Evolutionary conservation across 2,888 invertebrate genomes (phyloP).

Genomic region (Imbricaverruca yamaguchii): DNA sequence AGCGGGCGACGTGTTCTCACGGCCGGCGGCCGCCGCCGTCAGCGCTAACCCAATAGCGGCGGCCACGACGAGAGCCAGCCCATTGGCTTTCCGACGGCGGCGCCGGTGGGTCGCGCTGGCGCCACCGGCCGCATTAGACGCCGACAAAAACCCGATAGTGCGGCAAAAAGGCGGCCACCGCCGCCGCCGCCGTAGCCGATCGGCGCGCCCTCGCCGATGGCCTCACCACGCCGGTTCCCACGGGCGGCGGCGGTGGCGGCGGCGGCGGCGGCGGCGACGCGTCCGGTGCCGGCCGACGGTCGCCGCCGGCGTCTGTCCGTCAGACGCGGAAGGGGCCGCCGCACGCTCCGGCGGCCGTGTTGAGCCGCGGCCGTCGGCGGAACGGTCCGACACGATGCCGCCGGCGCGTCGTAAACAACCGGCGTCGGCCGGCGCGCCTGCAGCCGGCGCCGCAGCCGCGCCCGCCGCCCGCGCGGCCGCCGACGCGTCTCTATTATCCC

Average conservation of each 20-base stretch:
- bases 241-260: neutral
- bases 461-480: neutral
- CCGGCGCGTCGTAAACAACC: no score
- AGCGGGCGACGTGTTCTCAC: neutral
- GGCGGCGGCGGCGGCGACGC: neutral
- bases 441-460: neutral
- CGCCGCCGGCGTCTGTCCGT: no score
- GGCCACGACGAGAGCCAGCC: neutral
- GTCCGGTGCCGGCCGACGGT: neutral
- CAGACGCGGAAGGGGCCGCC: no score
- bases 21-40: neutral
- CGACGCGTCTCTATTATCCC: neutral
- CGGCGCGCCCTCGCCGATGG: neutral
- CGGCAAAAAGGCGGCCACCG: neutral
- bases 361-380: no score
- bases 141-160: neutral
- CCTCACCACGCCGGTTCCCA: neutral
- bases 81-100: slow-evolving; percentile 1
- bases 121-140: slow-evolving; percentile 11
- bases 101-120: neutral
- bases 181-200: neutral
- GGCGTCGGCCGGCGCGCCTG: no score
- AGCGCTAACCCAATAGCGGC: neutral
- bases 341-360: no score
- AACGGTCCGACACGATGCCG: no score